phyloP scores from a whole-genome alignment of 2,888 invertebrate genomes.

The Eilema depressum region DNA sequence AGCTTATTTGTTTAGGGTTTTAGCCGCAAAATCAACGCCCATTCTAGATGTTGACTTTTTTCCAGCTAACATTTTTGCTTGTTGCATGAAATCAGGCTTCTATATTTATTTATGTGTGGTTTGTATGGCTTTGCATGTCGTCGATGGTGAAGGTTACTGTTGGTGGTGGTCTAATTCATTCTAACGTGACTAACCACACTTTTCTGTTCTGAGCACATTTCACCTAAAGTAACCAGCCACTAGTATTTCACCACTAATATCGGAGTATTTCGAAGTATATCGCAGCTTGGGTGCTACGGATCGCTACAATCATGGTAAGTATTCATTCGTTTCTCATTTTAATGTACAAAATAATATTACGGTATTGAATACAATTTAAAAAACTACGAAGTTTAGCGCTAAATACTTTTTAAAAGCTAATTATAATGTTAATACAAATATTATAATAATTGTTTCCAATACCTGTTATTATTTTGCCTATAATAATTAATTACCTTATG shows the following conservation, averaged over 20 bases:
- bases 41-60: no score
- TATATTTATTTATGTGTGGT: background rate
- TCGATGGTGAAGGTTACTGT: slow-evolving; percentile 18
- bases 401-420: background rate
- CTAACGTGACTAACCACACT: slow-evolving; percentile 73
- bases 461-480: slow-evolving; percentile 1
- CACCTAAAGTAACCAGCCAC: slow-evolving; percentile 78
- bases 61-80: background rate
- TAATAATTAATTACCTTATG: background rate
- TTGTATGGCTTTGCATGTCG: slow-evolving; percentile 8
- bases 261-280: slow-evolving; percentile 9
- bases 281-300: slow-evolving; percentile 30
- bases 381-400: background rate
- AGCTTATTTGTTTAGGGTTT: no score
- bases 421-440: background rate
- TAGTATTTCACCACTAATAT: slow-evolving; percentile 59
- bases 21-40: no score
- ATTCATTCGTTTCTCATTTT: slow-evolving; percentile 26
- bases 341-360: background rate
- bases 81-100: background rate
- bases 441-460: background rate
- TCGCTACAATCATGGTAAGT: slow-evolving; percentile 48
- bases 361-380: background rate
- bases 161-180: slow-evolving; percentile 55
- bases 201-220: slow-evolving; percentile 77